Evolutionary conservation across 2,113 vertebrate species (phyloP).

Genomic region (Chloebia gouldiae): DNA sequence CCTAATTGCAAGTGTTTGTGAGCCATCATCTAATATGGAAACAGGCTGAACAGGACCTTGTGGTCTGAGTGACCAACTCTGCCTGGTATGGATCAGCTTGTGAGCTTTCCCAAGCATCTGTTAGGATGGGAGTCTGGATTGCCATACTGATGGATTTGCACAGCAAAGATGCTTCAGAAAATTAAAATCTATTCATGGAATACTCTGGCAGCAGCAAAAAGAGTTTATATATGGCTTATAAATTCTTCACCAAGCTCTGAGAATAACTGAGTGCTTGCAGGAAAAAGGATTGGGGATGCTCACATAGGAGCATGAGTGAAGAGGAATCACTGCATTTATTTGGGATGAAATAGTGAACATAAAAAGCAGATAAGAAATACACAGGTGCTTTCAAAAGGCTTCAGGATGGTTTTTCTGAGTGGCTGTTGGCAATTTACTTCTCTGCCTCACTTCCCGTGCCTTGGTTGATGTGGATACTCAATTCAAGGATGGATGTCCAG

Average conservation of each 20-base stretch:
- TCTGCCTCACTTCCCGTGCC: not conserved
- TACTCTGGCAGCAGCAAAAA: not conserved
- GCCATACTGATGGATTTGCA: not conserved
- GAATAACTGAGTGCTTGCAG: not conserved
- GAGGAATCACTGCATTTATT: not conserved
- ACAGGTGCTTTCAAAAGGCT: not conserved
- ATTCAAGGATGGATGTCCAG: not conserved
- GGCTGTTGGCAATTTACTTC: not conserved
- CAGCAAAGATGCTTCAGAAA: not conserved
- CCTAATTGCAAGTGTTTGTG: not conserved
- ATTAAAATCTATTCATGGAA: slow-evolving; percentile 14
- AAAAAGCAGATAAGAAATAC: not conserved
- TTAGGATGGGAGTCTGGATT: not conserved
- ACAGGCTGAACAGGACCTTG: not conserved
- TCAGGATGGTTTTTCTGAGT: not conserved
- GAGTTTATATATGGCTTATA: not conserved
- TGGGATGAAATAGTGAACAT: not conserved
- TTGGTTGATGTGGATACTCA: not conserved
- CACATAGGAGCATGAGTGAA: not conserved
- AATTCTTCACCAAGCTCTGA: not conserved
- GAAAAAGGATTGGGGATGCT: not conserved
- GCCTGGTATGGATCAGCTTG: not conserved
- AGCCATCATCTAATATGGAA: not conserved
- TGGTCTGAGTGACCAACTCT: not conserved
- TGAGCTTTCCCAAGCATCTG: not conserved